phyloP scores from a whole-genome alignment of 2,113 vertebrate genomes.

The Ammospiza caudacuta region DNA sequence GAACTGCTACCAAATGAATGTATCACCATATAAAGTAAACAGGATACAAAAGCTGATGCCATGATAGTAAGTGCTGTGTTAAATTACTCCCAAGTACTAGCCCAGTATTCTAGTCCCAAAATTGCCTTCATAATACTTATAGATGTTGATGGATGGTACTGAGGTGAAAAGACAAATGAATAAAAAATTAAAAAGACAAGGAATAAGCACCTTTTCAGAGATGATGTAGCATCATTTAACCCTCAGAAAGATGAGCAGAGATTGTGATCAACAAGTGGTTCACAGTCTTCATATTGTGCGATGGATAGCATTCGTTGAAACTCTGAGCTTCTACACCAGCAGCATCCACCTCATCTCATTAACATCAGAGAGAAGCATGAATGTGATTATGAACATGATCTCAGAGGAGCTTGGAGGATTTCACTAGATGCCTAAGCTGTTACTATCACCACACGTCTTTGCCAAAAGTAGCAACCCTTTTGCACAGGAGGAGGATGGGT shows the following conservation, averaged over 20 bases:
- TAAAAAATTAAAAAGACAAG: neutral
- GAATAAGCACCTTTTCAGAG: neutral
- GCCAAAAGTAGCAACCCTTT: constrained; percentile 39
- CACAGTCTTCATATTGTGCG: neutral
- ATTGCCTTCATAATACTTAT: neutral
- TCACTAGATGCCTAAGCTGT: constrained; percentile 41
- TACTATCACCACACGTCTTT: constrained; percentile 37
- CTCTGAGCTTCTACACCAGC: neutral
- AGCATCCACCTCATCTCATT: neutral
- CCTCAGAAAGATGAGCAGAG: neutral
- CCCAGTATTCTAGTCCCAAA: neutral
- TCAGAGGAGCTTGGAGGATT: neutral
- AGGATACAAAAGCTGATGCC: neutral
- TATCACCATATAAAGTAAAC: neutral
- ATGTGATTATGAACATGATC: neutral
- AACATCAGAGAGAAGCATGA: neutral
- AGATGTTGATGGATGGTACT: neutral
- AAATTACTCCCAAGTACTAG: neutral
- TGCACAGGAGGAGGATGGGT: constrained; percentile 35
- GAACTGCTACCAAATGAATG: neutral
- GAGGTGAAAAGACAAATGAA: neutral
- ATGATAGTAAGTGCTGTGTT: neutral
- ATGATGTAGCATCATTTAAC: neutral
- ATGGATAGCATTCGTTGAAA: neutral
- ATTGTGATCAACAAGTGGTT: neutral